These are phyloP conservation scores for Tringa solitaria DNA, from an alignment of 2,113 vertebrate species.

Conservation along the genomic window DNA sequence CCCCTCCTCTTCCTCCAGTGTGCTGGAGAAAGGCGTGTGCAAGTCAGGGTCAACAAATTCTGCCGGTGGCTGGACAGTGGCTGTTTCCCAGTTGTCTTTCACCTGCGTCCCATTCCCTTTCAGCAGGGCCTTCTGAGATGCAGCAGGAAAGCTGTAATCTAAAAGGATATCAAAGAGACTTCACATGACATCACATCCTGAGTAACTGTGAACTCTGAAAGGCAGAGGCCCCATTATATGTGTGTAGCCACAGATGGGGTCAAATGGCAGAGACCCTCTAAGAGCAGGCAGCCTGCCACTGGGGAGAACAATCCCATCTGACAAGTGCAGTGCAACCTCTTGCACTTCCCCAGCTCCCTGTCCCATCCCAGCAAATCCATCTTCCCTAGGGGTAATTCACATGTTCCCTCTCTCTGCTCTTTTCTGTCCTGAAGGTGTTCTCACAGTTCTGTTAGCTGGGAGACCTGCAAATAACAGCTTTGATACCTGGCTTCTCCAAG, in stretches of 20 bases:
- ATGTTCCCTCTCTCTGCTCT: not conserved
- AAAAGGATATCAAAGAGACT: constrained; percentile 35
- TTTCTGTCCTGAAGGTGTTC: not conserved
- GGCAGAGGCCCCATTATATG: not conserved
- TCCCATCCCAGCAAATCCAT: not conserved
- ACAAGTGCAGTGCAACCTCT: not conserved
- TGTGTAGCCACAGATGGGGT: not conserved
- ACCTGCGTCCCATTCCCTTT: constrained; percentile 48
- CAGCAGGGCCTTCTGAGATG: constrained; percentile 62
- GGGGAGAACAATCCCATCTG: not conserved
- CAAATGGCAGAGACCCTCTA: not conserved
- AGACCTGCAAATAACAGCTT: not conserved
- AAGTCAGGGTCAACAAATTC: constrained; percentile 68
- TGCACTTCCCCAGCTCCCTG: not conserved
- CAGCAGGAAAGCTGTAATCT: constrained; percentile 76
- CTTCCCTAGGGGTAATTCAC: not conserved
- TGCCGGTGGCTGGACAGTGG: constrained; percentile 27
- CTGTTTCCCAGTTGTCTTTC: constrained; percentile 32
- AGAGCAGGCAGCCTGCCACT: not conserved
- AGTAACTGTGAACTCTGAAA: not conserved
- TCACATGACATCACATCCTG: not conserved
- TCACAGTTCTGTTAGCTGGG: not conserved
- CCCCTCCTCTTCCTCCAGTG: constrained; percentile 71
- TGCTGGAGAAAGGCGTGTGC: constrained; percentile 37
- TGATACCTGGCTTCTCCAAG: not conserved